phyloP scores from a whole-genome alignment of 2,797 vertebrate genomes.

The Basileuterus tristriatus region DNA sequence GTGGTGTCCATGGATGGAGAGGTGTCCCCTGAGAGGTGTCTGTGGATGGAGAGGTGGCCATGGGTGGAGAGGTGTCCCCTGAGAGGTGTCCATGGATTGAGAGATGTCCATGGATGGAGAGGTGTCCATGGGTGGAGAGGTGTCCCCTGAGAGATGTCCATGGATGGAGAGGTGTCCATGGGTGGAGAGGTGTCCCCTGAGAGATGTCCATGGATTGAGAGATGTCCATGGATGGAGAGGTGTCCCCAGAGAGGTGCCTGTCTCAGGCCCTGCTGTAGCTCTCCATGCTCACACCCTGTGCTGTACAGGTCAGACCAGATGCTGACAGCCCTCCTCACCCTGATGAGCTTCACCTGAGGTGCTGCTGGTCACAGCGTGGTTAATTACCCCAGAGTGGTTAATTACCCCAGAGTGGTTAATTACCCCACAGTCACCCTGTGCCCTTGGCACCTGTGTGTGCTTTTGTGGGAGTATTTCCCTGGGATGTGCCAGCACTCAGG shows the following conservation, averaged over 20 bases:
- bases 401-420: background rate
- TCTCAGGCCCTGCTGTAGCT: background rate
- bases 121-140: no score
- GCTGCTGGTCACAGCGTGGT: background rate
- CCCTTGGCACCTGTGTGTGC: fast-evolving
- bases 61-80: no score
- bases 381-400: background rate
- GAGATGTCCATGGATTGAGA: no score
- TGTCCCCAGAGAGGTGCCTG: background rate
- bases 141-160: background rate
- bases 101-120: no score
- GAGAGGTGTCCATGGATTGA: background rate
- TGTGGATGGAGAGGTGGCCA: background rate
- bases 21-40: background rate
- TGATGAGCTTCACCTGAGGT: background rate
- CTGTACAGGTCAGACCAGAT: background rate
- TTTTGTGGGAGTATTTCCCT: background rate
- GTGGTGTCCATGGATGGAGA: no score
- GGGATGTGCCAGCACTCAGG: background rate
- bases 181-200: no score
- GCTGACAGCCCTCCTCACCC: fast-evolving
- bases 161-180: no score
- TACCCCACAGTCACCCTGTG: background rate
- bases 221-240: no score
- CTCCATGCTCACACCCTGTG: background rate